Evolutionary conservation across 2,797 vertebrate genomes (phyloP).

Genomic region (Coregonus sp.): DNA sequence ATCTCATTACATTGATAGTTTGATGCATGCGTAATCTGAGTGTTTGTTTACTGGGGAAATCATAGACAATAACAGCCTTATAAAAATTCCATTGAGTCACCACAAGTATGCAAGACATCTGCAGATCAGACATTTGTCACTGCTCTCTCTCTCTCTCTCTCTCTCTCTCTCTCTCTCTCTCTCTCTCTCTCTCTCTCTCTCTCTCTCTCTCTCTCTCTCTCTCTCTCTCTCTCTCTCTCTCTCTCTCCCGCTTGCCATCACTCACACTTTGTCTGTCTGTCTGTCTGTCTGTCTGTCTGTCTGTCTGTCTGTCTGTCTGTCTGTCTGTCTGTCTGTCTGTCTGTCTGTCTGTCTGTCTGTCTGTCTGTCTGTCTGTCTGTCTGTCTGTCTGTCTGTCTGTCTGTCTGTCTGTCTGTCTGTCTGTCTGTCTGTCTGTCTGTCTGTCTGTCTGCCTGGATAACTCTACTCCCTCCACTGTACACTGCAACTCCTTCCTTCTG

Average conservation of each 20-base stretch:
- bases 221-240: too few relatives aligned
- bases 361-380: too few relatives aligned
- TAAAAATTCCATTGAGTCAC: slow-evolving; percentile 50
- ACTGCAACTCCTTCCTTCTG: too few relatives aligned
- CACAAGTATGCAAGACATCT: slow-evolving; percentile 29
- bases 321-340: background rate
- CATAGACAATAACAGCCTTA: slow-evolving; percentile 28
- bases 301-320: too few relatives aligned
- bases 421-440: too few relatives aligned
- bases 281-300: too few relatives aligned
- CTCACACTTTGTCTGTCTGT: slow-evolving; percentile 25
- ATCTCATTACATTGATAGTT: background rate
- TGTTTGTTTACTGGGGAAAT: slow-evolving; percentile 36
- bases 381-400: too few relatives aligned
- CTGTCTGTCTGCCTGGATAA: background rate
- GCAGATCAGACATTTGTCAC: slow-evolving; percentile 7
- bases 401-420: too few relatives aligned
- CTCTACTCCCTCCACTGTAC: too few relatives aligned
- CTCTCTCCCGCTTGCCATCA: slow-evolving; percentile 26
- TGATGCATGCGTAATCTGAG: slow-evolving; percentile 33
- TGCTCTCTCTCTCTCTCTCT: background rate
- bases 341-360: background rate
- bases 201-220: too few relatives aligned
- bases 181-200: too few relatives aligned
- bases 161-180: too few relatives aligned